Conservation (phyloP, 2,113 vertebrate species). For the Strigops habroptila region DNA sequence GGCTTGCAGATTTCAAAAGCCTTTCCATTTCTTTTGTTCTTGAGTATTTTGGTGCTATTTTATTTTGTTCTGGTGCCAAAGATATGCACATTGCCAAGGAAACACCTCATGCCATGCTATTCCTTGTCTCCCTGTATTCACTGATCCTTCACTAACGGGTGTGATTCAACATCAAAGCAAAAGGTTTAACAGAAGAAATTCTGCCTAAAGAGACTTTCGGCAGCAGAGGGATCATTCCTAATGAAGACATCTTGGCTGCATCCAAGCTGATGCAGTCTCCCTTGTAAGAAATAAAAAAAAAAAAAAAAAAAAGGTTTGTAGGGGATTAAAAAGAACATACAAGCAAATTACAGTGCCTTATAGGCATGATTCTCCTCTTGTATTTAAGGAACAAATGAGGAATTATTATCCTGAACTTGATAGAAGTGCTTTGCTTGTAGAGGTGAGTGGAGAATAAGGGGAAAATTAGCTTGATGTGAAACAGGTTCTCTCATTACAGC, state of each 20-base stretch:
- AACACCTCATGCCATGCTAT: not conserved
- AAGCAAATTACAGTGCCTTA: not conserved
- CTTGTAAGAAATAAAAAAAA: not conserved
- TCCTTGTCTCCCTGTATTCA: not conserved
- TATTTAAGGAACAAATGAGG: not conserved
- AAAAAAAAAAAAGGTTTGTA: not conserved
- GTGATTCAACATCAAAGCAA: conserved; percentile 13
- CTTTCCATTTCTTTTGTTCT: conserved; percentile 37
- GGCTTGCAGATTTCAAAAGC: conserved; percentile 28
- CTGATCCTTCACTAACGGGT: not conserved
- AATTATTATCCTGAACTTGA: not conserved
- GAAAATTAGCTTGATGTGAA: not conserved
- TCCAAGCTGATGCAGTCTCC: not conserved
- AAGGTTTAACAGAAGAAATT: conserved; percentile 12
- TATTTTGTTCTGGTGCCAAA: conserved; percentile 14
- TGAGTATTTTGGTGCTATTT: conserved; percentile 26
- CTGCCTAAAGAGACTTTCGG: not conserved
- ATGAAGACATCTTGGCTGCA: not conserved
- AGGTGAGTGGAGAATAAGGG: not conserved
- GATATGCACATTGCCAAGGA: conserved; percentile 9
- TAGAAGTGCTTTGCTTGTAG: not conserved
- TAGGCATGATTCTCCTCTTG: not conserved
- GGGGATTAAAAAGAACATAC: not conserved
- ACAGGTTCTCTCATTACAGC: not conserved
- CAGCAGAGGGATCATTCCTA: not conserved